Percentiles rank a stretch among this genome's conserved stretches.
These are phyloP conservation scores for Apeira syringaria DNA, from an alignment of 2,888 invertebrate species.

Conservation along the genomic window DNA sequence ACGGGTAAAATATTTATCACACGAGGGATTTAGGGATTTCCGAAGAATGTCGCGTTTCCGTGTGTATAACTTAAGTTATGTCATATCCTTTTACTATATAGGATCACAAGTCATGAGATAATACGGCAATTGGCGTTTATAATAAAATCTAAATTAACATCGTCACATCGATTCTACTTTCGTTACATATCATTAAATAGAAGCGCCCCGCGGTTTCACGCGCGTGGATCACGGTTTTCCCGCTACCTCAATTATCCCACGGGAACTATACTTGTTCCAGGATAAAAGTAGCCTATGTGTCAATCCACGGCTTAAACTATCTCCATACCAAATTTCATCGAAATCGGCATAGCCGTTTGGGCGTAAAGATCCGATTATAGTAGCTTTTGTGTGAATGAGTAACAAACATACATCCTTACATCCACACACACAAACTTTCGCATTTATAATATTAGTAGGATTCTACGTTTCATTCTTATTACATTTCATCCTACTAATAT, in stretches of 20 bases:
- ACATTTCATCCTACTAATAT: background rate
- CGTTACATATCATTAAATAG: too few relatives aligned
- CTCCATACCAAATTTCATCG: background rate
- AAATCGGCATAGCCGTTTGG: background rate
- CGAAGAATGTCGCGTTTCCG: slow-evolving; percentile 1
- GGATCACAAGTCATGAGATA: too few relatives aligned
- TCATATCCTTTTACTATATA: too few relatives aligned
- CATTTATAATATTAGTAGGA: background rate
- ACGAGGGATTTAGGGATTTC: slow-evolving; percentile 4
- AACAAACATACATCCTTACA: slow-evolving; percentile 1
- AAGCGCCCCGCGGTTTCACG: too few relatives aligned
- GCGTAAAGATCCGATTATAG: too few relatives aligned
- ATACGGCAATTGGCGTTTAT: too few relatives aligned
- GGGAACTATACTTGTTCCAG: too few relatives aligned
- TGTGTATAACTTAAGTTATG: background rate
- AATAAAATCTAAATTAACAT: too few relatives aligned
- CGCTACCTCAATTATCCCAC: too few relatives aligned
- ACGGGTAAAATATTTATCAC: slow-evolving; percentile 12
- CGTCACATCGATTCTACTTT: too few relatives aligned
- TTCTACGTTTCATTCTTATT: background rate
- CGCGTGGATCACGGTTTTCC: too few relatives aligned
- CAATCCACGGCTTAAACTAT: background rate
- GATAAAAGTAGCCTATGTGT: slow-evolving; percentile 2
- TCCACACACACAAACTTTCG: slow-evolving; percentile 2
- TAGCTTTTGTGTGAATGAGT: too few relatives aligned